Conservation (phyloP, 2,888 invertebrate species). For the Falcaria lacertinaria region DNA sequence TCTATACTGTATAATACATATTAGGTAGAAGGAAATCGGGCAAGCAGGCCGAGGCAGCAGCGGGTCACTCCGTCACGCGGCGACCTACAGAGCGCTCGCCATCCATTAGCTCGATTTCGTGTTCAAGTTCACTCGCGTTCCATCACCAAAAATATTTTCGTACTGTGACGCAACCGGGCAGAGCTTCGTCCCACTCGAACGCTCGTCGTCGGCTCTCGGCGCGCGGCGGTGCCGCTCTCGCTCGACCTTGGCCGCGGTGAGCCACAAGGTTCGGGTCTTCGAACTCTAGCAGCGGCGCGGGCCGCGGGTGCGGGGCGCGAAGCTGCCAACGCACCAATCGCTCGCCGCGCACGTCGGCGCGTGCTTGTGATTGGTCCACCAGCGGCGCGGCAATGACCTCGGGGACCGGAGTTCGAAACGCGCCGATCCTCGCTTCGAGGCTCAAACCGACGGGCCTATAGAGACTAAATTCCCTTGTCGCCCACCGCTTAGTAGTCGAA, state of each 20-base stretch:
- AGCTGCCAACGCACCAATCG: slow-evolving; percentile 64
- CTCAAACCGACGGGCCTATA: slow-evolving; percentile 77
- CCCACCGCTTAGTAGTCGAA: slow-evolving; percentile 48
- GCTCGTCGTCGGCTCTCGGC: slow-evolving; percentile 38
- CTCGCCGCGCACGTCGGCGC: slow-evolving; percentile 66
- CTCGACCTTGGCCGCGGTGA: slow-evolving; percentile 89
- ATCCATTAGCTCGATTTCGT: slow-evolving; percentile 74
- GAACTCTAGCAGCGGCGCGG: slow-evolving; percentile 78
- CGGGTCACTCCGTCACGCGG: slow-evolving; percentile 70
- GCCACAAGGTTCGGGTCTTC: slow-evolving; percentile 92
- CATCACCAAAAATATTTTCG: slow-evolving; percentile 79
- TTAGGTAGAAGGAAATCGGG: slow-evolving; percentile 41
- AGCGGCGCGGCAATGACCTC: slow-evolving; percentile 89
- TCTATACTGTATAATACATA: neutral
- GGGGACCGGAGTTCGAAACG: slow-evolving; percentile 89
- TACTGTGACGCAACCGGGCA: slow-evolving; percentile 74
- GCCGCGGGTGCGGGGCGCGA: slow-evolving; percentile 53
- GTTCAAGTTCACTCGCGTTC: slow-evolving; percentile 78
- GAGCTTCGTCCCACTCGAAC: slow-evolving; percentile 65
- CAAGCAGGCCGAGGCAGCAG: slow-evolving; percentile 51
- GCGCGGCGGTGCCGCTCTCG: slow-evolving; percentile 59
- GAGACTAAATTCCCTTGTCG: slow-evolving; percentile 73
- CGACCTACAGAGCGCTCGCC: slow-evolving; percentile 64
- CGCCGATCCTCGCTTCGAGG: slow-evolving; percentile 83
- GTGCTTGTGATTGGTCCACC: slow-evolving; percentile 71